Conservation (phyloP, 2,888 invertebrate genomes). For the Stenichneumon culpator region DNA sequence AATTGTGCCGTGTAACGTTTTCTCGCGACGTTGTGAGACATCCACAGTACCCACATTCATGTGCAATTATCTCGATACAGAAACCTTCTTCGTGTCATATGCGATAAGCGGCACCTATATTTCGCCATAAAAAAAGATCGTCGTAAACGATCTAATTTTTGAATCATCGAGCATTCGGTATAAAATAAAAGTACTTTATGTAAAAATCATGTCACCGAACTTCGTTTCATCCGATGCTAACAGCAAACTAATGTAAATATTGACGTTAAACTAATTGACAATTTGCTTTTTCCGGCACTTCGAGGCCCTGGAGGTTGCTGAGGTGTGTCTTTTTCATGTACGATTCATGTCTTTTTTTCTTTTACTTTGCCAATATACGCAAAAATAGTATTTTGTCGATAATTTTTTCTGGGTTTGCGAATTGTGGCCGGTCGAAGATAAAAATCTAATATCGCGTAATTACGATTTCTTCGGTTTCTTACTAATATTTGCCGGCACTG, state of each 20-base stretch:
- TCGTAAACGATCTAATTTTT: not conserved
- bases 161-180: not conserved
- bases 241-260: constrained; percentile 38
- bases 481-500: not conserved
- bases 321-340: constrained; percentile 85
- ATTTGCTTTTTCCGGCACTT: constrained; percentile 83
- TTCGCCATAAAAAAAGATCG: not conserved
- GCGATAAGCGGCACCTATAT: not conserved
- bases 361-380: constrained; percentile 2
- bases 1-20: constrained; percentile 43
- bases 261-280: constrained; percentile 74
- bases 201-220: not conserved
- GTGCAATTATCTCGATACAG: constrained; percentile 38
- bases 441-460: not conserved
- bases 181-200: not conserved
- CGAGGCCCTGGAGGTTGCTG: constrained; percentile 87
- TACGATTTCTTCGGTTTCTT: not conserved
- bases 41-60: constrained; percentile 48
- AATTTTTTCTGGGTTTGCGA: constrained; percentile 48
- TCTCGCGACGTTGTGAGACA: constrained; percentile 44
- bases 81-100: not conserved
- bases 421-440: not conserved
- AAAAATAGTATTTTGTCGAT: constrained; percentile 18
- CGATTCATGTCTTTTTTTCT: constrained; percentile 61
- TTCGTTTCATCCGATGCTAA: constrained; percentile 30